Percentiles rank a stretch among this genome's conserved stretches.
These are phyloP conservation scores for Hoplostethus mediterraneus DNA, from an alignment of 2,797 vertebrate genomes.

Conservation along the genomic window DNA sequence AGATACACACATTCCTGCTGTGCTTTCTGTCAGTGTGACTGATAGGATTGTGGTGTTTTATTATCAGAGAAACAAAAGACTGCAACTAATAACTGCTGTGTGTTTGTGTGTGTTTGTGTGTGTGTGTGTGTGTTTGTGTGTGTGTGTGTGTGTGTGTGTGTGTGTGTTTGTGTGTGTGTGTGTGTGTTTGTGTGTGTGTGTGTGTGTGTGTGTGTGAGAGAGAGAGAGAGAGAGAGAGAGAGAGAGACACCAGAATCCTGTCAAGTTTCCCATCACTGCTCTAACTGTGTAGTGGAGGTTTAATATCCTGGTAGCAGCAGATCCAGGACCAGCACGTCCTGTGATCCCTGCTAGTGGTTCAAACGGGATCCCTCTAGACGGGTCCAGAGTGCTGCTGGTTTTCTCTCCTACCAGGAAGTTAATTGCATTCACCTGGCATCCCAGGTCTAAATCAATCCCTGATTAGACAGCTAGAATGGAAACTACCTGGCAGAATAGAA, in stretches of 20 bases:
- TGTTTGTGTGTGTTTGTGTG: conserved; percentile 1
- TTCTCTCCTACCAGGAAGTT: too few species aligned
- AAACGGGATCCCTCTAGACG: too few species aligned
- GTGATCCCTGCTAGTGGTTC: too few species aligned
- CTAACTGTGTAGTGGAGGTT: too few species aligned
- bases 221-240: too few species aligned
- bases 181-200: conserved; percentile 11
- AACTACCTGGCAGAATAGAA: too few species aligned
- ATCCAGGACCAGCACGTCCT: too few species aligned
- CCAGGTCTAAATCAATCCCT: too few species aligned
- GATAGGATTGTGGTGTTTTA: conserved; percentile 18
- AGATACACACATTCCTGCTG: conserved; percentile 20
- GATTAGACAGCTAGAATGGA: too few species aligned
- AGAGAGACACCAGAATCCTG: neutral
- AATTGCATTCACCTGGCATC: too few species aligned
- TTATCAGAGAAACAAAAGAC: conserved; percentile 30
- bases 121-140: neutral
- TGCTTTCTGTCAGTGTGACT: conserved; percentile 8
- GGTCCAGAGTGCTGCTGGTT: too few species aligned
- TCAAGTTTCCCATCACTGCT: neutral
- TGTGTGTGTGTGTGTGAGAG: neutral
- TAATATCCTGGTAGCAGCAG: too few species aligned
- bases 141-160: neutral
- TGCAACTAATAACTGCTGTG: conserved; percentile 8
- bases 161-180: neutral